phyloP scores from a whole-genome alignment of 2,113 vertebrate genomes.

The Poeciliopsis retropinna region DNA sequence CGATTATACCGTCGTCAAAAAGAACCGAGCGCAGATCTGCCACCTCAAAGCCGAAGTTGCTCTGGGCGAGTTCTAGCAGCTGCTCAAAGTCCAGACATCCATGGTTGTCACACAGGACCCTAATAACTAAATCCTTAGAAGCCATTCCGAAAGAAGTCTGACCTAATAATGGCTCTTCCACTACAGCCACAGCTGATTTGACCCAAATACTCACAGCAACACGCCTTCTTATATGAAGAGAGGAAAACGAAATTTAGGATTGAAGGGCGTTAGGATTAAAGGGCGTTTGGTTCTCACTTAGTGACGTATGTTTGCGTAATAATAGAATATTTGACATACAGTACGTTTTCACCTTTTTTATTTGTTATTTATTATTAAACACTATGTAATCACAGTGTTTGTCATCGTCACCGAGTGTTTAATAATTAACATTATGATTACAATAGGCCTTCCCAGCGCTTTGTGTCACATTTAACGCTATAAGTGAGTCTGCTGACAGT shows the following conservation, averaged over 20 bases:
- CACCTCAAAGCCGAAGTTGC: conserved; percentile 16
- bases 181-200: neutral
- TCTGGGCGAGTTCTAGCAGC: conserved; percentile 40
- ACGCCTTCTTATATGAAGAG: conserved; percentile 14
- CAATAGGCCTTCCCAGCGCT: too few species aligned
- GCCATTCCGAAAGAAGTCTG: conserved; percentile 33
- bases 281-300: too few species aligned
- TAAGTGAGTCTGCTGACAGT: too few species aligned
- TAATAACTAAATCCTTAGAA: neutral
- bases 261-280: neutral
- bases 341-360: too few species aligned
- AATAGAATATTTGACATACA: too few species aligned
- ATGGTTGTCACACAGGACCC: conserved; percentile 64
- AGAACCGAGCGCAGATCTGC: conserved; percentile 41
- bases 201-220: neutral
- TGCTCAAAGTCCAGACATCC: conserved; percentile 61
- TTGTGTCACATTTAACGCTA: too few species aligned
- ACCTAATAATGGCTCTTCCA: neutral
- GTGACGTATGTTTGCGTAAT: too few species aligned
- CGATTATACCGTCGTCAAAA: conserved; percentile 51
- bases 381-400: too few species aligned
- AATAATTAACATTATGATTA: too few species aligned
- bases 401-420: too few species aligned
- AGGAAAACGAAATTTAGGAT: conserved; percentile 63
- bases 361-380: too few species aligned